These are phyloP conservation scores for Peromyscus eremicus DNA, from an alignment of 2,797 vertebrate genomes.

Conservation along the genomic window DNA sequence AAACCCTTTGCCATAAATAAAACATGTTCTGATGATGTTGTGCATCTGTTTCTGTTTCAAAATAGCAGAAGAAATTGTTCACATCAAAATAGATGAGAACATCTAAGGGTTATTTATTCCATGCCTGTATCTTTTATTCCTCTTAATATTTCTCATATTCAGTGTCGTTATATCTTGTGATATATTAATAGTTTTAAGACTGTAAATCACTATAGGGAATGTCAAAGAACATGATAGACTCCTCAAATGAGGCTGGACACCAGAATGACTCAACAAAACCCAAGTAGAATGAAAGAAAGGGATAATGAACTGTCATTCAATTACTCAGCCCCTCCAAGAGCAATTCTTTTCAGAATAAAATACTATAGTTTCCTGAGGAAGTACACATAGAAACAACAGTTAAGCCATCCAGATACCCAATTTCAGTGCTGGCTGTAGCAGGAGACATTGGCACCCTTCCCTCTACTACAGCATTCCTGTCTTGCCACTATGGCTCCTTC, in stretches of 20 bases:
- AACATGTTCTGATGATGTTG: not conserved
- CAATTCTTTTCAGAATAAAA: no score
- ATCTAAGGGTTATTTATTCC: not conserved
- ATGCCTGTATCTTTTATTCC: not conserved
- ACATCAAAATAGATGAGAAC: not conserved
- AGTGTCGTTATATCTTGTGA: not conserved
- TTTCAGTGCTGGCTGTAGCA: no score
- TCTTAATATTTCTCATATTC: not conserved
- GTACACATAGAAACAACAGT: no score
- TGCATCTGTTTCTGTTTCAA: not conserved
- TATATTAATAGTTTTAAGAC: not conserved
- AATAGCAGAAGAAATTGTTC: not conserved
- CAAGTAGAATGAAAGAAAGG: no score
- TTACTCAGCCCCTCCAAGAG: no score
- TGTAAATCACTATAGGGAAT: not conserved
- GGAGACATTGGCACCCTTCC: no score
- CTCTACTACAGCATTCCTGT: no score
- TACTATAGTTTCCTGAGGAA: no score
- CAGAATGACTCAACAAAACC: no score
- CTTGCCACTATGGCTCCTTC: no score
- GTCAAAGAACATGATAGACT: not conserved
- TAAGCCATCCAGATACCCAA: no score
- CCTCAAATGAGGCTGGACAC: not conserved
- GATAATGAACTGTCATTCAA: no score
- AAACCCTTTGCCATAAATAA: constrained; percentile 57